Evolutionary conservation across 2,797 vertebrate species (phyloP).

Genomic region (Etheostoma perlongum): DNA sequence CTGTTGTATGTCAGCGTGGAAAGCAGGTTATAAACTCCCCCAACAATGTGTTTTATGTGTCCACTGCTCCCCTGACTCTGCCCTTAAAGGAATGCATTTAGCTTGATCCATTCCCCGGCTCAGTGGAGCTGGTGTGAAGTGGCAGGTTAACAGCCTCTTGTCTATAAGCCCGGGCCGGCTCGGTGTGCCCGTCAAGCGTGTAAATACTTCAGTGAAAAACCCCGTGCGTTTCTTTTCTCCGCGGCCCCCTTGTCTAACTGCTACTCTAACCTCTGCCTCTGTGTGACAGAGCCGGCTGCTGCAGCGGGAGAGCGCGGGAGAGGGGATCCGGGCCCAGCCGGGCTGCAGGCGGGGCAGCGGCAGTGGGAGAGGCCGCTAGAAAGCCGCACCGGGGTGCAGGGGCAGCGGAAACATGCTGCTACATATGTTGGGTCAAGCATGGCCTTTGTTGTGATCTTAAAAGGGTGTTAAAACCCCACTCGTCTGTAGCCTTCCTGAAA

Average conservation of each 20-base stretch:
- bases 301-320: constrained; percentile 85
- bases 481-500: constrained; percentile 85
- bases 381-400: constrained; percentile 83
- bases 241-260: constrained; percentile 84
- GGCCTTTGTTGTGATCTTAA: constrained; percentile 89
- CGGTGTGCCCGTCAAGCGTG: constrained; percentile 90
- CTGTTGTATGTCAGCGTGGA: constrained; percentile 4
- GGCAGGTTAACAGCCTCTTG: constrained; percentile 91
- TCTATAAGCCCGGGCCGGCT: constrained; percentile 72
- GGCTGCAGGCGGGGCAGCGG: constrained; percentile 82
- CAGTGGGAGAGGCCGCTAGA: constrained; percentile 81
- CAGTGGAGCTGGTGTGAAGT: constrained; percentile 86
- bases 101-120: constrained; percentile 79
- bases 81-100: constrained; percentile 85
- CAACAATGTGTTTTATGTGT: constrained; percentile 6
- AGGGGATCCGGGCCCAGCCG: constrained; percentile 83
- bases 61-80: constrained; percentile 57
- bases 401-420: constrained; percentile 89
- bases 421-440: constrained; percentile 95
- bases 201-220: constrained; percentile 84
- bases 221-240: constrained; percentile 79
- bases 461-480: constrained; percentile 92
- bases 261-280: constrained; percentile 89
- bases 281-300: constrained; percentile 80
- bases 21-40: not conserved